Evolutionary conservation across 1,140 invertebrate species (phyloP).

Genomic region (Drosophila tani): DNA sequence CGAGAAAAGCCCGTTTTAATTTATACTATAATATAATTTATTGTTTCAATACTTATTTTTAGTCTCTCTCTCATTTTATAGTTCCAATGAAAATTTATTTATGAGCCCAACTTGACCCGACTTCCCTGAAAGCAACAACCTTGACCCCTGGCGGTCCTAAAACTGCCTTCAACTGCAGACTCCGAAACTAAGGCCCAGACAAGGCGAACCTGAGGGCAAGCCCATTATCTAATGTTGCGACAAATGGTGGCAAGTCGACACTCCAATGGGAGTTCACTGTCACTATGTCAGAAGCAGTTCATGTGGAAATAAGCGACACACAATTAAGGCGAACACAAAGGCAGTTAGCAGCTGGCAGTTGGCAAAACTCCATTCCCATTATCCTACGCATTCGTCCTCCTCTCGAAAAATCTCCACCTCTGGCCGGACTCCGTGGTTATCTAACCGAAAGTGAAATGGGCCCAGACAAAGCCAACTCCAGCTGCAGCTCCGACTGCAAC

Average conservation of each 20-base stretch:
- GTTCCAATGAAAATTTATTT: conserved; percentile 1
- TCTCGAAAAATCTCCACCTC: neutral
- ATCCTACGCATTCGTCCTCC: conserved; percentile 45
- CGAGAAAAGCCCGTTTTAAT: neutral
- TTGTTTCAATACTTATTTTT: neutral
- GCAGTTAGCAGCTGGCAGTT: conserved; percentile 13
- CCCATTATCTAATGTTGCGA: conserved; percentile 64
- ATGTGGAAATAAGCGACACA: conserved; percentile 23
- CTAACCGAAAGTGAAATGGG: conserved; percentile 77
- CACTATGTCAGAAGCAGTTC: conserved; percentile 59
- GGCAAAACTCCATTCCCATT: conserved; percentile 19
- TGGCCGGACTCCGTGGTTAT: conserved; percentile 50
- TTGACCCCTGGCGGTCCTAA: conserved; percentile 49
- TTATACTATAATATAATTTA: neutral
- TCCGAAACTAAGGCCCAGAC: conserved; percentile 4
- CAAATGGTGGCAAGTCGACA: conserved; percentile 38
- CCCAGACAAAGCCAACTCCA: conserved; percentile 38
- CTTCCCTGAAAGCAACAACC: conserved; percentile 29
- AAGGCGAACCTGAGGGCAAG: conserved; percentile 38
- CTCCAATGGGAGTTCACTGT: conserved; percentile 66
- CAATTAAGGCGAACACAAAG: conserved; percentile 37
- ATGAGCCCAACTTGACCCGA: conserved; percentile 3
- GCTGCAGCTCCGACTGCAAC: conserved; percentile 40
- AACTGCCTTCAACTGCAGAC: conserved; percentile 26
- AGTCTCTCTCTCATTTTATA: neutral